phyloP scores from a whole-genome alignment of 1,140 invertebrate species.

The Neoseiulus cucumeris region DNA sequence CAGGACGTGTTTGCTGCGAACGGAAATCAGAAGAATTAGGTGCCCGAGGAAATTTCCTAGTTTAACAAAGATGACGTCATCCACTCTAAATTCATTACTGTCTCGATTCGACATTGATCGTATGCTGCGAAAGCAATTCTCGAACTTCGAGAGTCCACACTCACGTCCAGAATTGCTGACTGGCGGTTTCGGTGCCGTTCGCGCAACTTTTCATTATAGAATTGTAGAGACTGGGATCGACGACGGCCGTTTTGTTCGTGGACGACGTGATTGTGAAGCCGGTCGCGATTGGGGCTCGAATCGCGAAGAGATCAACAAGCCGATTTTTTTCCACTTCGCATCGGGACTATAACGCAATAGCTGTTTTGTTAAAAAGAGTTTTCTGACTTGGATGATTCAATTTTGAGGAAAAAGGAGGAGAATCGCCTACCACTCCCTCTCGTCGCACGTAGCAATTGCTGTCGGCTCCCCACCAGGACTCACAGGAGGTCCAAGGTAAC shows the following conservation, averaged over 20 bases:
- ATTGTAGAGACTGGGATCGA: background rate
- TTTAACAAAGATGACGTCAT: too few relatives aligned
- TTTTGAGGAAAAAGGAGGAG: background rate
- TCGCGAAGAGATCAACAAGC: background rate
- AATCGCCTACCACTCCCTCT: slow-evolving; percentile 11
- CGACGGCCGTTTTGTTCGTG: slow-evolving; percentile 17
- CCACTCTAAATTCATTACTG: background rate
- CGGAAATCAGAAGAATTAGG: background rate
- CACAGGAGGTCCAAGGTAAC: slow-evolving; percentile 38
- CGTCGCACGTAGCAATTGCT: slow-evolving; percentile 19
- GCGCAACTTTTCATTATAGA: slow-evolving; percentile 12
- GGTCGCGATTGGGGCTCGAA: slow-evolving; percentile 2
- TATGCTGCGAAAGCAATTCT: background rate
- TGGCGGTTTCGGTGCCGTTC: slow-evolving; percentile 19
- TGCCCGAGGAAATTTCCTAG: background rate
- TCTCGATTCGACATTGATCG: background rate
- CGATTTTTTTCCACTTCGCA: slow-evolving; percentile 5
- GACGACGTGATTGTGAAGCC: slow-evolving; percentile 13
- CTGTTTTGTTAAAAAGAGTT: background rate
- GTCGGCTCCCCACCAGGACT: slow-evolving; percentile 21
- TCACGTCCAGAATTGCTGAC: slow-evolving; percentile 26
- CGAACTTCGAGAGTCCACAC: slow-evolving; percentile 17
- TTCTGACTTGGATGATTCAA: too few relatives aligned
- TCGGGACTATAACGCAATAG: slow-evolving; percentile 11
- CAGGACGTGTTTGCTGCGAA: slow-evolving; percentile 24